Evolutionary conservation across 1,140 invertebrate species (phyloP).

Genomic region (Calephelis virginiensis): DNA sequence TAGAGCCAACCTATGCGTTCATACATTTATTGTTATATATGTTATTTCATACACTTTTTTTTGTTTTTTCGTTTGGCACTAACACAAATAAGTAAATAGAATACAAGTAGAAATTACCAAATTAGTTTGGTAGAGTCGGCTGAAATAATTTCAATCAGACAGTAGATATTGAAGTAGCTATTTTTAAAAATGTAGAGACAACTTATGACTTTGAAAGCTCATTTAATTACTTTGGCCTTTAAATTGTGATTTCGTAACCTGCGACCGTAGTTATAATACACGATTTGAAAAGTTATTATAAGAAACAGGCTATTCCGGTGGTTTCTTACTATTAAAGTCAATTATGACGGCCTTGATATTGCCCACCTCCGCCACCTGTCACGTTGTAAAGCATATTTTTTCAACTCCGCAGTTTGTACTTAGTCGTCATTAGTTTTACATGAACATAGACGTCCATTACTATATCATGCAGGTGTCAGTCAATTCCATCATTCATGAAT

Average conservation of each 20-base stretch:
- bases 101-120: no score
- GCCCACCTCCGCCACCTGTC: background rate
- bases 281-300: background rate
- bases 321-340: background rate
- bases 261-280: background rate
- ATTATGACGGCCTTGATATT: conserved; percentile 3
- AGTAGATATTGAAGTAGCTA: no score
- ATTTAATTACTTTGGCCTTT: conserved; percentile 1
- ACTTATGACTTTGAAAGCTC: background rate
- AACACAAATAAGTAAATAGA: no score
- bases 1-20: no score
- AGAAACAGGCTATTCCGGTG: conserved; percentile 3
- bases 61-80: no score
- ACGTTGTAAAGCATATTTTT: conserved; percentile 2
- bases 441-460: no score
- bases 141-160: no score
- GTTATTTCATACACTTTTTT: no score
- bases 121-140: no score
- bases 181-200: background rate
- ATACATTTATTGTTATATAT: no score
- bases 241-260: background rate
- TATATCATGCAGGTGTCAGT: no score
- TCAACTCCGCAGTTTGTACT: background rate
- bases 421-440: background rate
- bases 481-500: no score